Percentiles rank a stretch among this genome's conserved stretches.
Conservation (phyloP, 1,140 invertebrate species). For the Camponotus pennsylvanicus region DNA sequence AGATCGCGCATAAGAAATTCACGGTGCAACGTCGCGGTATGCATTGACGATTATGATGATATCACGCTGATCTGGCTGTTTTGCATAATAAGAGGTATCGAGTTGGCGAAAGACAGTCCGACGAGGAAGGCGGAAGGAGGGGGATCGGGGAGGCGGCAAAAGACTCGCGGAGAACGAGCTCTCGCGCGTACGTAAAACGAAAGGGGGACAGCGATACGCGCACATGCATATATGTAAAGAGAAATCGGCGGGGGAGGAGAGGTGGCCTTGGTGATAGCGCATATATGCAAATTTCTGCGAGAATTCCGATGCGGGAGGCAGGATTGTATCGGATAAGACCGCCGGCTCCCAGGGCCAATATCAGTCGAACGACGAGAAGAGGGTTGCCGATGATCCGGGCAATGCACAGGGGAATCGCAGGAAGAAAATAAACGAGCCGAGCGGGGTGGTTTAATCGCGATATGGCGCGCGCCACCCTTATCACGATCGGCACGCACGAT, state of each 20-base stretch:
- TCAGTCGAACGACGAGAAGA: slow-evolving; percentile 62
- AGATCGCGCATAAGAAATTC: slow-evolving; percentile 77
- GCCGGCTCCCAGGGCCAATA: slow-evolving; percentile 65
- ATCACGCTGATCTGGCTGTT: slow-evolving; percentile 79
- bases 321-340: slow-evolving; percentile 69
- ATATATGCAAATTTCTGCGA: slow-evolving; percentile 69
- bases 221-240: not conserved
- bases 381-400: slow-evolving; percentile 61
- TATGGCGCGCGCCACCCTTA: slow-evolving; percentile 30
- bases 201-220: not conserved
- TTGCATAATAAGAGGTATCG: slow-evolving; percentile 81
- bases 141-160: not conserved
- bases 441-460: slow-evolving; percentile 61
- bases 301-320: slow-evolving; percentile 56
- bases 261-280: slow-evolving; percentile 46
- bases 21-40: slow-evolving; percentile 72
- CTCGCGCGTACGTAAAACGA: slow-evolving; percentile 23
- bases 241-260: not conserved
- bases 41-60: slow-evolving; percentile 80
- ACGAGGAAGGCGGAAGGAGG: not conserved
- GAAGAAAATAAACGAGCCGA: slow-evolving; percentile 62
- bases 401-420: slow-evolving; percentile 48
- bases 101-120: slow-evolving; percentile 69
- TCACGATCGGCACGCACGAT: slow-evolving; percentile 52
- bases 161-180: slow-evolving; percentile 21